These are phyloP conservation scores for Pseudorhiza aurosa DNA, from an alignment of 30 jellyfish, hydroid and myxozoan species.

Conservation along the genomic window DNA sequence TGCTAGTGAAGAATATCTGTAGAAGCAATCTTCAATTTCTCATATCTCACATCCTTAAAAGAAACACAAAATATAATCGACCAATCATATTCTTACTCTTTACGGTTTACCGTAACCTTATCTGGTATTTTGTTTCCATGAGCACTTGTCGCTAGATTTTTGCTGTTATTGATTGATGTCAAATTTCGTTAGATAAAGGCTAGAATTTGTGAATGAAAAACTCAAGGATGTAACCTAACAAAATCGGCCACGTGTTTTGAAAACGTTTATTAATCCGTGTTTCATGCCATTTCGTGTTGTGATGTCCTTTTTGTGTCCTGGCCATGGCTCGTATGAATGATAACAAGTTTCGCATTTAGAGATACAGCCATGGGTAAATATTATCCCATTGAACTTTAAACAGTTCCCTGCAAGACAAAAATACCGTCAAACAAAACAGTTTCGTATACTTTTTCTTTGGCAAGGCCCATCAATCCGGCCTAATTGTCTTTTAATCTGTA, in stretches of 20 bases:
- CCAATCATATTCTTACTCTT: too few species aligned
- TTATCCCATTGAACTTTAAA: constrained; percentile 30
- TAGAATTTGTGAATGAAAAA: constrained; percentile 24
- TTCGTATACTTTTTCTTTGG: constrained; percentile 14
- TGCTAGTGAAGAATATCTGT: too few species aligned
- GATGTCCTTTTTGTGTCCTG: constrained; percentile 22
- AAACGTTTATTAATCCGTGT: constrained; percentile 16
- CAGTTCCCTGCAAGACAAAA: constrained; percentile 40
- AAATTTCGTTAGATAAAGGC: constrained; percentile 10
- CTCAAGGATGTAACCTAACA: constrained; percentile 16
- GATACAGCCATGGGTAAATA: constrained; percentile 25
- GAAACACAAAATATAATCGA: too few species aligned
- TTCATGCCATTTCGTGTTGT: constrained; percentile 31
- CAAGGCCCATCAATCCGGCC: constrained; percentile 27
- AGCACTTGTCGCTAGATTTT: too few species aligned
- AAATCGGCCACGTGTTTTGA: constrained; percentile 1
- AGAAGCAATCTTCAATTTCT: too few species aligned
- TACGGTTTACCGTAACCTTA: too few species aligned
- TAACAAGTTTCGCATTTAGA: constrained; percentile 31
- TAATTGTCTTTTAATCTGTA: constrained; percentile 40
- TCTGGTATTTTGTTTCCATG: too few species aligned
- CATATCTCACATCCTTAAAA: too few species aligned
- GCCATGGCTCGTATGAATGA: constrained; percentile 39
- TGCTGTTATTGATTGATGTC: constrained; percentile 8
- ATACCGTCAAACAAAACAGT: constrained; percentile 50